Evolutionary conservation across 37 sponge, comb jelly and placozoan genomes (phyloP).

Genomic region (Diacarnus erythraeanus): DNA sequence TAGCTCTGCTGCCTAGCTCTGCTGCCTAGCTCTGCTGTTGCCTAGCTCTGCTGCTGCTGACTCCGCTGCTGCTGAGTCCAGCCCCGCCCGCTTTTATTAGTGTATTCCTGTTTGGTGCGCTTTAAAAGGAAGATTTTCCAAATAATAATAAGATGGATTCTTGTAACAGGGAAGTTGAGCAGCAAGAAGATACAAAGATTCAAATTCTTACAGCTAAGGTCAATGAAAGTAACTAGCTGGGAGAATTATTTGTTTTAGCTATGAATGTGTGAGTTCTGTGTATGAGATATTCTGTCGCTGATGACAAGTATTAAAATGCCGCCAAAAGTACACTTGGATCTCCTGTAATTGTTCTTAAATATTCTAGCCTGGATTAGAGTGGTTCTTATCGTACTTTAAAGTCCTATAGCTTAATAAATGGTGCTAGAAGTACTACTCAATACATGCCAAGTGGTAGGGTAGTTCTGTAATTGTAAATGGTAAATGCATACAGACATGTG

Average conservation of each 20-base stretch:
- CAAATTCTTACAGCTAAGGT: conserved; percentile 20
- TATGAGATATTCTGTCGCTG: background rate
- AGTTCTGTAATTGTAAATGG: background rate
- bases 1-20: background rate
- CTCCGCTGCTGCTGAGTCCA: background rate
- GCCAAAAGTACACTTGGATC: too few species aligned
- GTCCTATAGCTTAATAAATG: too few species aligned
- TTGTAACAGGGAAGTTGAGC: background rate
- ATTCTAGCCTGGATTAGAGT: too few species aligned
- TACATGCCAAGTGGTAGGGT: too few species aligned
- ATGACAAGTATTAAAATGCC: too few species aligned
- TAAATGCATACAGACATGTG: conserved; percentile 6
- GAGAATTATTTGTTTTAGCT: background rate
- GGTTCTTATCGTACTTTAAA: too few species aligned
- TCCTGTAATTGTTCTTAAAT: too few species aligned
- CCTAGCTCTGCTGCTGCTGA: background rate
- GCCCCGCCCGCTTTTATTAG: conserved; percentile 2
- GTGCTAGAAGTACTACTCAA: too few species aligned
- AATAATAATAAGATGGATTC: background rate
- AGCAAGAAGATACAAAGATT: background rate
- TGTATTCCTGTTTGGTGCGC: background rate
- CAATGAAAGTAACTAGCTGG: too few species aligned
- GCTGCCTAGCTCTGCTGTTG: background rate
- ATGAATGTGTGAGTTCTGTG: background rate
- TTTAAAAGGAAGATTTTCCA: background rate